A percentile compares a stretch with the other conserved stretches of the same genome.
Evolutionary conservation across 23 tunicate species (phyloP).

Genomic region (Corella eumyota): DNA sequence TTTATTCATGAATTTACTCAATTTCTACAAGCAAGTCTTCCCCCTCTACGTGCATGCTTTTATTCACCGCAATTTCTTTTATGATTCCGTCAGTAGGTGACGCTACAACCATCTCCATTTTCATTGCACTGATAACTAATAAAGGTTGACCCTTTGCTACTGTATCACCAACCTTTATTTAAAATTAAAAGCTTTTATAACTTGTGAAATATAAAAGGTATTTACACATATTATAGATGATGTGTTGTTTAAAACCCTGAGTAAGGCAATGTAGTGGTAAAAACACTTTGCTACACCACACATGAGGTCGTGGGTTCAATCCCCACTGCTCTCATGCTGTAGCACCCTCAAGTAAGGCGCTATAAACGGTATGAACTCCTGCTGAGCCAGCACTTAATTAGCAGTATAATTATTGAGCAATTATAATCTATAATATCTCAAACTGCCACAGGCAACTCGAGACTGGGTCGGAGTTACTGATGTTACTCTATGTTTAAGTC

Average conservation of each 20-base stretch:
- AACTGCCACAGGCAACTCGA: too few species aligned
- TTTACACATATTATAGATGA: background rate
- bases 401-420: too few species aligned
- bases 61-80: slow-evolving; percentile 38
- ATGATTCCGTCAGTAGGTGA: slow-evolving; percentile 70
- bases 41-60: slow-evolving; percentile 63
- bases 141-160: slow-evolving; percentile 85
- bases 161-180: slow-evolving; percentile 56
- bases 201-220: background rate
- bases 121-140: slow-evolving; percentile 93
- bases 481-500: too few species aligned
- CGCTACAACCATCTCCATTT: slow-evolving; percentile 96
- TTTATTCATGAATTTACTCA: slow-evolving; percentile 24
- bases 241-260: background rate
- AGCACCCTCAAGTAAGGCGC: too few species aligned
- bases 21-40: slow-evolving; percentile 89
- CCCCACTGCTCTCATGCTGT: too few species aligned
- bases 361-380: too few species aligned
- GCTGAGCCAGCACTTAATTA: too few species aligned
- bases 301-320: too few species aligned
- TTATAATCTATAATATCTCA: too few species aligned
- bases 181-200: background rate
- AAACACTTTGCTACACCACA: too few species aligned
- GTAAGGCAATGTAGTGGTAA: too few species aligned
- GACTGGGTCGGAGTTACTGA: too few species aligned